phyloP scores from a whole-genome alignment of 2,797 vertebrate species.

The Gadopsis bispinosus region DNA sequence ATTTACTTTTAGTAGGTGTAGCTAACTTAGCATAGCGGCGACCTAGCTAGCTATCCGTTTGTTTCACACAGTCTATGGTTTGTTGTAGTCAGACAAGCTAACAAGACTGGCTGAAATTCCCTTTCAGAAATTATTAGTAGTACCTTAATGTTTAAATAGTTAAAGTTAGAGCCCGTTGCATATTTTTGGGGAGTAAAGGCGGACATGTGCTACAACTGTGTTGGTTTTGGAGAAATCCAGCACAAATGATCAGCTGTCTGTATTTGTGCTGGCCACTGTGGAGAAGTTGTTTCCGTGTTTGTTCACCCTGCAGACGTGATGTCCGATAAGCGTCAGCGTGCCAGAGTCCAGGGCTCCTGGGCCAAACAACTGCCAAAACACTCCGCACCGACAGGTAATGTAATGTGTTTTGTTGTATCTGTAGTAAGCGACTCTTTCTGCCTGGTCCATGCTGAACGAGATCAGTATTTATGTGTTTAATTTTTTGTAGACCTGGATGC shows the following conservation, averaged over 20 bases:
- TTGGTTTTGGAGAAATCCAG: not conserved
- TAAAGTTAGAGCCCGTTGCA: not conserved
- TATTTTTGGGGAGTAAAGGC: too few relatives aligned
- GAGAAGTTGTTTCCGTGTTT: not conserved
- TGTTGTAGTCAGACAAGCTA: not conserved
- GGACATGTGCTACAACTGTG: not conserved
- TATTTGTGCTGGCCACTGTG: not conserved
- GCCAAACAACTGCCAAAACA: conserved; percentile 79
- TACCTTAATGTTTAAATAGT: not conserved
- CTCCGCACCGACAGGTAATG: conserved; percentile 60
- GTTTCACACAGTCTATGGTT: too few relatives aligned
- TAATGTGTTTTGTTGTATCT: not conserved
- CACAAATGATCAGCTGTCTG: not conserved
- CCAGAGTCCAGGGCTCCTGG: conserved; percentile 94
- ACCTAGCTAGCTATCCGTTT: not conserved
- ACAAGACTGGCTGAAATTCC: not conserved
- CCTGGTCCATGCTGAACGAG: not conserved
- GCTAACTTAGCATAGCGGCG: not conserved
- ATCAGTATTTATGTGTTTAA: not conserved
- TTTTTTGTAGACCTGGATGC: not conserved
- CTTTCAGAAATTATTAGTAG: not conserved
- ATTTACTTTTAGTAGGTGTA: not conserved
- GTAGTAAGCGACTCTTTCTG: not conserved
- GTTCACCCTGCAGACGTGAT: conserved; percentile 58
- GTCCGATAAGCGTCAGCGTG: conserved; percentile 88